Conservation (phyloP, 2,113 vertebrate genomes). For the Trematomus loennbergii region DNA sequence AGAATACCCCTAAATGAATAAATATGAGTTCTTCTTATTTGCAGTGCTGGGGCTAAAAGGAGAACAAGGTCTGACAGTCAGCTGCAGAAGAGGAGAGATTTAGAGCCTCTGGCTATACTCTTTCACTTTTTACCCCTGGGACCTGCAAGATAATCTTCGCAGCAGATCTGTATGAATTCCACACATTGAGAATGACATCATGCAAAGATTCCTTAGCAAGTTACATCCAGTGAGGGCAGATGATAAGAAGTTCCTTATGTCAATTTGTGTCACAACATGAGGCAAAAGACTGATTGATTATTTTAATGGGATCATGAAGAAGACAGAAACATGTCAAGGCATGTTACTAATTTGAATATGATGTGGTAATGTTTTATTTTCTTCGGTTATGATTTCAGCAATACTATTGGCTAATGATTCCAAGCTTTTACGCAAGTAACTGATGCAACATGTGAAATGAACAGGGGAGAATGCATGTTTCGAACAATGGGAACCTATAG, state of each 20-base stretch:
- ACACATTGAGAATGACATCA: slow-evolving; percentile 72
- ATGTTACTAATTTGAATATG: slow-evolving; percentile 54
- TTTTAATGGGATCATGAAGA: slow-evolving; percentile 41
- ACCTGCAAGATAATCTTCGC: slow-evolving; percentile 57
- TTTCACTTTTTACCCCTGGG: slow-evolving; percentile 24
- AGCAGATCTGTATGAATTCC: slow-evolving; percentile 68
- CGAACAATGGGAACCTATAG: slow-evolving; percentile 4
- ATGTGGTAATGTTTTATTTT: slow-evolving; percentile 40
- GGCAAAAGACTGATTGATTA: slow-evolving; percentile 55
- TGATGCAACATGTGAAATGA: slow-evolving; percentile 40
- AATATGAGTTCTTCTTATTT: slow-evolving; percentile 39
- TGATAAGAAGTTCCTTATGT: slow-evolving; percentile 44
- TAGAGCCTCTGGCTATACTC: slow-evolving; percentile 14
- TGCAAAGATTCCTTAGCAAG: slow-evolving; percentile 78
- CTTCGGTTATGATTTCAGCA: slow-evolving; percentile 26
- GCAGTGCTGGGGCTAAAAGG: not conserved
- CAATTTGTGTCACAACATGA: slow-evolving; percentile 40
- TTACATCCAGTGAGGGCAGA: slow-evolving; percentile 62
- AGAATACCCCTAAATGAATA: slow-evolving; percentile 42
- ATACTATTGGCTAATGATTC: not conserved
- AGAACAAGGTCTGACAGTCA: slow-evolving; percentile 32
- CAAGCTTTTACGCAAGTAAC: slow-evolving; percentile 18
- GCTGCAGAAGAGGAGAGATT: slow-evolving; percentile 5
- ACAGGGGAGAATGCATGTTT: not conserved
- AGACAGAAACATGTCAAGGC: slow-evolving; percentile 52